Evolutionary conservation across 2,888 invertebrate species (phyloP), one percentile per base, ranked within the genome.

Genomic region (Ophion ventricosus): DNA sequence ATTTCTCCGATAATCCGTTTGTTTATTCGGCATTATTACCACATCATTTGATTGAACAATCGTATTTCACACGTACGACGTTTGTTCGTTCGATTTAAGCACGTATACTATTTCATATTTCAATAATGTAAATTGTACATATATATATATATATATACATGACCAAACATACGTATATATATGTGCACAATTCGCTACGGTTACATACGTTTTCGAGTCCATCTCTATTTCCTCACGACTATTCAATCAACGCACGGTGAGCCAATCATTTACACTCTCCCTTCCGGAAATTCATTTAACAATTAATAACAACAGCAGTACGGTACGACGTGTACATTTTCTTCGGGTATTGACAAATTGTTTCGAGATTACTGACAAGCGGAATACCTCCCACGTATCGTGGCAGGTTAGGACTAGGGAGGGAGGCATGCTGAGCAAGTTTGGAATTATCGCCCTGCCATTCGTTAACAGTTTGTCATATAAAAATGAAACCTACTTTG

Each of bases 61-160:
- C 64, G 23, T n/a, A 56, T 67, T 80, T 80, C 73, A 40, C 56
- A 59, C 59, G 63, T 78, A 20, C 63, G 20, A 29, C 57, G 59
- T 73, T 80, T 80, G 59, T 80, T 80, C 43, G 64, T 74, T 59
- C 29, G 73, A 74, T 73, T 80, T 80, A 59, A 26, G 67, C 57
- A 29, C 20, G 54, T 11, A 57, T n/a, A 59, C 43, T 56, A 67
- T 74, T 80, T 59, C 56, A 20, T 57, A 63, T 64, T 67, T 59
- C 80, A 74, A 80, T 80, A 73, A 73, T 80, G 73, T 49, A 49
- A 67, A 67, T 74, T 59, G 40, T 8, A 69, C 26, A 49, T 29
- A 63, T 29, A 4, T 11, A 17, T 26, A 25, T 64, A 14, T 23
- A 35, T 10, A 35, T 40, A 20, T 66, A 14, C 2, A 14, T 2